Evolutionary conservation across 2,113 vertebrate genomes (phyloP).

Genomic region (Erinaceus europaeus): DNA sequence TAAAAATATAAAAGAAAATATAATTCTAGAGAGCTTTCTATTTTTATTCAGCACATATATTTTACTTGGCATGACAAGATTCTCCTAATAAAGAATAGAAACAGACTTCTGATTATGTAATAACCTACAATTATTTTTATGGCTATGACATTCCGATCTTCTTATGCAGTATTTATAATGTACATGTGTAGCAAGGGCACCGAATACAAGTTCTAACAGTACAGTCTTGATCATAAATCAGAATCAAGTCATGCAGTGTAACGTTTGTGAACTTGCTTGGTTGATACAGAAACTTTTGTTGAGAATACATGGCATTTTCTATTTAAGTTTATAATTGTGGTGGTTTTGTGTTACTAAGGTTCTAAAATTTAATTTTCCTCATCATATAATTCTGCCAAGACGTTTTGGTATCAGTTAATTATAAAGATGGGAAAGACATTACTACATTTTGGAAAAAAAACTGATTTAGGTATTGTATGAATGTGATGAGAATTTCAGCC

Average conservation of each 20-base stretch:
- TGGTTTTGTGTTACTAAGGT: constrained; percentile 27
- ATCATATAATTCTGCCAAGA: constrained; percentile 13
- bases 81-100: constrained; percentile 76
- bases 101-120: constrained; percentile 85
- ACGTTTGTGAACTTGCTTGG: constrained; percentile 65
- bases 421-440: neutral
- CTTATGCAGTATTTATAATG: constrained; percentile 91
- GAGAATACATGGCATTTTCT: constrained; percentile 51
- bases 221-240: constrained; percentile 85
- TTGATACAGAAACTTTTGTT: constrained; percentile 55
- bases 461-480: constrained; percentile 70
- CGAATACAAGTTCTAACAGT: constrained; percentile 92
- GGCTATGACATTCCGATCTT: constrained; percentile 92
- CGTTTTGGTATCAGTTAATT: constrained; percentile 18
- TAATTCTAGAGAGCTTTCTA: constrained; percentile 49
- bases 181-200: constrained; percentile 86
- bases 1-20: constrained; percentile 36
- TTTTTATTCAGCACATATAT: constrained; percentile 61
- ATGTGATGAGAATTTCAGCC: constrained; percentile 74
- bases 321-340: constrained; percentile 44
- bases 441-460: constrained; percentile 41
- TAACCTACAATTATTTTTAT: constrained; percentile 95
- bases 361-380: constrained; percentile 34
- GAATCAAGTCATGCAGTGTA: constrained; percentile 88
- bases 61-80: constrained; percentile 59